Conservation (phyloP, 2,797 vertebrate genomes). For the Rhinophrynus dorsalis region DNA sequence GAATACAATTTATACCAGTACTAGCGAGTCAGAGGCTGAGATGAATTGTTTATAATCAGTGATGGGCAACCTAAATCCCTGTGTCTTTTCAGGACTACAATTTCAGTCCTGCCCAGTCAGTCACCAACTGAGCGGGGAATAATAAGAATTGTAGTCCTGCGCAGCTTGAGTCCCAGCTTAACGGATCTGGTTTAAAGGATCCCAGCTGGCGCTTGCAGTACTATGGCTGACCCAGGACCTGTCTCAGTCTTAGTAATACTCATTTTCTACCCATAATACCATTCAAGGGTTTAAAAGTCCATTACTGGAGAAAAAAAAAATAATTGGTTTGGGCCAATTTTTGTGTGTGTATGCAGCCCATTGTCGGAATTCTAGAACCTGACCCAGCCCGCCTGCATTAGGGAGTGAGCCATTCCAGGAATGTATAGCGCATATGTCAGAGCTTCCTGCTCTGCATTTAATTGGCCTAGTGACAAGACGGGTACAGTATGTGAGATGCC, state of each 20-base stretch:
- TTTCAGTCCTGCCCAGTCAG: neutral
- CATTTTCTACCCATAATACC: too few relatives aligned
- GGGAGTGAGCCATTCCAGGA: slow-evolving; percentile 35
- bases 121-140: neutral
- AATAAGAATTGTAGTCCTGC: neutral
- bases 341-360: too few relatives aligned
- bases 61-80: neutral
- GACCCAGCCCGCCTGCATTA: too few relatives aligned
- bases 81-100: neutral
- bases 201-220: too few relatives aligned
- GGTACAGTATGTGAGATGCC: neutral
- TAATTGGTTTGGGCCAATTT: too few relatives aligned
- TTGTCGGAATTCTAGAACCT: too few relatives aligned
- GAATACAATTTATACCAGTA: neutral
- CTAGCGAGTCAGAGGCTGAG: neutral
- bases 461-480: neutral
- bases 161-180: too few relatives aligned
- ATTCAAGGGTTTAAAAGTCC: too few relatives aligned
- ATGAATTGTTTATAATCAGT: neutral
- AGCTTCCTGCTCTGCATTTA: neutral
- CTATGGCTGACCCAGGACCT: too few relatives aligned
- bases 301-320: too few relatives aligned
- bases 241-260: too few relatives aligned
- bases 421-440: slow-evolving; percentile 19
- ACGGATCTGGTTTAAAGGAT: too few relatives aligned